Base-by-base conservation (phyloP, 2,888 invertebrate genomes). In the Copidosoma aretas region DNA sequence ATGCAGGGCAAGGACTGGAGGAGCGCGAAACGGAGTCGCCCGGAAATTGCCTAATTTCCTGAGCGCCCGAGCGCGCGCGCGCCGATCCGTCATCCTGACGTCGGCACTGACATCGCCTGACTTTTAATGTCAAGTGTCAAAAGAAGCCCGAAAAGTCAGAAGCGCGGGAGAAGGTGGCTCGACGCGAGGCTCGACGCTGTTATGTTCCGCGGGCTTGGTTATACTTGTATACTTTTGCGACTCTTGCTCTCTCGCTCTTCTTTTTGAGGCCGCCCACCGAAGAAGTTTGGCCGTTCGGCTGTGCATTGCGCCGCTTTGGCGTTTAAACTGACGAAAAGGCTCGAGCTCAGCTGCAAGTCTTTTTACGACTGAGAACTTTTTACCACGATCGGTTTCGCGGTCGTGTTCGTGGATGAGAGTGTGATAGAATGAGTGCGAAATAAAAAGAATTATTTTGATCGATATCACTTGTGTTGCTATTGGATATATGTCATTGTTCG, bases 21-120 rank as follows among this genome's bases (percentile, higher is more conserved):
- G 43, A 46, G 43, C 4, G 39, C n/a, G n/a, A 60, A 24, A 46
- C n/a, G 51, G 21, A 21, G 46, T 46, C 49, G 78, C 72, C 81
- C 80, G 83, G 83, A 84, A 83, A 84, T 84, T 84, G 82, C 82
- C 83, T 83, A 84, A 84, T 84, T 84, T 84, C 83, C 83, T 84
- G 83, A 82, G 80, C 82, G 82, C 81, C 80, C 83, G 78, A 82
- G 57, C 82, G 81, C 82, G 81, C 82, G 79, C 81, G n/a, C 82
- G 81, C 82, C 82, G 81, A 83, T 83, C 82, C 82, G 82, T 83
- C 83, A 84, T 80, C 78, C 76, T 82, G 82, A 82, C 81, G 46
- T 39, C 22, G 60, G 19, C 61, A 58, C 60, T 24, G 21, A 32
- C 39, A 46, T 32, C 49, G 25, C 15, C 78, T 82, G 82, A 83